phyloP scores from a whole-genome alignment of 2,797 vertebrate species.

The Argya squamiceps region DNA sequence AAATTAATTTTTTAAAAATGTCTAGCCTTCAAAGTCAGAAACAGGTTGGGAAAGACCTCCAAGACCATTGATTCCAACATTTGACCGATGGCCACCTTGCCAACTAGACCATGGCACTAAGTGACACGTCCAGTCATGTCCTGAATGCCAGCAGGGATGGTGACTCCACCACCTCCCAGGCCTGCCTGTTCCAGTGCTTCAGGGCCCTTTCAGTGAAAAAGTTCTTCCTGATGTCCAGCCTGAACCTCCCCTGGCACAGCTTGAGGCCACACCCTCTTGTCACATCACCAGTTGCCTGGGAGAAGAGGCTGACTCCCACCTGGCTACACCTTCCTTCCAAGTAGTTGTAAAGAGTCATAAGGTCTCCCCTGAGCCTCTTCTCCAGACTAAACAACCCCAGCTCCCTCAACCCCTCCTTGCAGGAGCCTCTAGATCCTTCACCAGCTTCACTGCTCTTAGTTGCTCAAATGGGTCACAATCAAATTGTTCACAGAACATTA shows the following conservation, averaged over 20 bases:
- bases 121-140: fast-evolving
- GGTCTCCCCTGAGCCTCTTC: background rate
- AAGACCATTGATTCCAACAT: background rate
- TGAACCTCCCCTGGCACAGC: background rate
- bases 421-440: background rate
- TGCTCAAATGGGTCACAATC: background rate
- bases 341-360: background rate
- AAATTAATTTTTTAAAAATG: background rate
- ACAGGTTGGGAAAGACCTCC: background rate
- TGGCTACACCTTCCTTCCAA: background rate
- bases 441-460: no score
- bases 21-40: background rate
- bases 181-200: background rate
- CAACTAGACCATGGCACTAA: background rate
- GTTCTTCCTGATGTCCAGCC: background rate
- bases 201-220: background rate
- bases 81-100: fast-evolving
- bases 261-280: background rate
- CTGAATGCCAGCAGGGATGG: background rate
- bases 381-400: background rate
- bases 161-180: background rate
- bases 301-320: background rate
- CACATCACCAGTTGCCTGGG: background rate
- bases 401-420: background rate
- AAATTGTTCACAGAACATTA: background rate